These are phyloP conservation scores for Erpetoichthys calabaricus DNA, from an alignment of 2,797 vertebrate genomes.

Conservation along the genomic window DNA sequence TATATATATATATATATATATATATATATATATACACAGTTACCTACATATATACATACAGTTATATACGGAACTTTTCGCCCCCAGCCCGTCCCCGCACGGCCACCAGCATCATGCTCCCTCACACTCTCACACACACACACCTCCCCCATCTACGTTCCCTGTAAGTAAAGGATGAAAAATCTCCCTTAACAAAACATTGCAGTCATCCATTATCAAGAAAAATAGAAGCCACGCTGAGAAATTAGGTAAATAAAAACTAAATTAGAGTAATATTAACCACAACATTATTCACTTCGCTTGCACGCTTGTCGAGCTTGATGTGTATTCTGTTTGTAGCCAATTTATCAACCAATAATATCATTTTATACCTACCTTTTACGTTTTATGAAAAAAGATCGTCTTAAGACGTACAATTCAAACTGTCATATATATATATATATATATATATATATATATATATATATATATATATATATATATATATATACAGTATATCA, in stretches of 20 bases:
- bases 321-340: conserved; percentile 44
- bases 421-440: conserved; percentile 10
- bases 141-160: conserved; percentile 23
- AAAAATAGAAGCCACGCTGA: conserved; percentile 47
- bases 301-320: conserved; percentile 30
- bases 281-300: conserved; percentile 33
- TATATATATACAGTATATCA: conserved; percentile 14
- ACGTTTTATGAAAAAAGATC: conserved; percentile 10
- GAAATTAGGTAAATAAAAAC: conserved; percentile 54
- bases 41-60: too few relatives aligned
- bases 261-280: conserved; percentile 36
- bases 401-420: conserved; percentile 10
- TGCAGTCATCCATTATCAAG: conserved; percentile 52
- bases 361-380: conserved; percentile 13
- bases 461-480: conserved; percentile 16
- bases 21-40: too few relatives aligned
- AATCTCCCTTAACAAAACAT: conserved; percentile 46
- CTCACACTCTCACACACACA: too few relatives aligned
- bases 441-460: conserved; percentile 14
- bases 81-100: conserved; percentile 20
- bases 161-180: conserved; percentile 43
- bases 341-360: conserved; percentile 47
- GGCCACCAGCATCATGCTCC: too few relatives aligned
- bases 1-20: too few relatives aligned
- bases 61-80: too few relatives aligned